Evolutionary conservation across 2,113 vertebrate genomes (phyloP).

Genomic region (Myotis yumanensis): DNA sequence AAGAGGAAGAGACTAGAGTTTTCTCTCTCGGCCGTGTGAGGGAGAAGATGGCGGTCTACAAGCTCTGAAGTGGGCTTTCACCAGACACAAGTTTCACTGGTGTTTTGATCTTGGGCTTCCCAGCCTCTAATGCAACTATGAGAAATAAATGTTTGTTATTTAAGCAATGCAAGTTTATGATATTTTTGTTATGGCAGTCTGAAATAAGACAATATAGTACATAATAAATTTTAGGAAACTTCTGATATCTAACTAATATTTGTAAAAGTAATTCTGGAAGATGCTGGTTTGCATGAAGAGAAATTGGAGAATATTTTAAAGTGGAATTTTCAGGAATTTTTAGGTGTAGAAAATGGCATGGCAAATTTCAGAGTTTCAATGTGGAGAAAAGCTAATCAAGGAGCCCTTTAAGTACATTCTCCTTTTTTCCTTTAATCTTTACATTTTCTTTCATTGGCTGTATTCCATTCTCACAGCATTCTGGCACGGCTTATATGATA

Average conservation of each 20-base stretch:
- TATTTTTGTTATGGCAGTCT: neutral
- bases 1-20: neutral
- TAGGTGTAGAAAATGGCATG: neutral
- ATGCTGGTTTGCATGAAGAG: neutral
- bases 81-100: neutral
- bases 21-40: neutral
- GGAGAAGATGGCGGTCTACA: neutral
- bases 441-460: neutral
- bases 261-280: neutral
- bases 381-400: constrained; percentile 3
- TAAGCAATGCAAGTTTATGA: neutral
- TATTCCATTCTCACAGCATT: neutral
- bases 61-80: neutral
- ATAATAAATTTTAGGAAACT: neutral
- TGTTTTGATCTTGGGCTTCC: neutral
- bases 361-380: neutral
- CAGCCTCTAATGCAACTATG: neutral
- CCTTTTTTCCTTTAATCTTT: neutral
- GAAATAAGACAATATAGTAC: neutral
- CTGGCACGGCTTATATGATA: neutral
- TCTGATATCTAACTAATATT: neutral
- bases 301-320: neutral
- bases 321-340: neutral
- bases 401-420: neutral
- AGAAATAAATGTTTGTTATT: neutral